Base-by-base conservation (phyloP, 2,113 vertebrate genomes). In the Cephalopholis sonnerati region DNA sequence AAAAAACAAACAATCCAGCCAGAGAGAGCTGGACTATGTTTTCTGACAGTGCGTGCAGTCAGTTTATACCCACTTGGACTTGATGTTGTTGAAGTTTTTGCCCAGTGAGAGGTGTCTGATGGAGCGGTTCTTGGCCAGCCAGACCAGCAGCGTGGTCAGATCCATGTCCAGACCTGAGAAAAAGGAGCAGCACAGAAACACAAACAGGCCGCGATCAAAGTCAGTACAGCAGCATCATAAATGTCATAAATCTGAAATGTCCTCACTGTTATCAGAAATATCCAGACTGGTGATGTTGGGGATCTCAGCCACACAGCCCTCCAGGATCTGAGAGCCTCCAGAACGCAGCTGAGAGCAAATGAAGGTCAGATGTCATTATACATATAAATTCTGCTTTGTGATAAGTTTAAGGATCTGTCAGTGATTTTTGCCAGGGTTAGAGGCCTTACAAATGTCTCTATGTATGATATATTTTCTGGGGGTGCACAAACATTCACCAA, bases 41-140 rank as follows among this genome's bases (percentile, higher is more conserved):
- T 36, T 36, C 7, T 36, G 32, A 36, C 32, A 36, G 32, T 36
- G 32, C 7, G 32, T 36, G 7, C 32, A 36, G 32, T 36, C 27
- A 7, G 11, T 50, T 3, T 2, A 18, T 39, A 80, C 92, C 15
- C 95, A 99, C 98, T 99, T 99, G 94, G 98, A 96, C 93, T 99
- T 99, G 96, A 99, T 99, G 95, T 98, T 99, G 95, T 96, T 99
- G 95, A 99, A 99, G 93, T 99, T 99, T 89, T 97, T 99, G 77
- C 98, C 98, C 92, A 99, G 94, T 0, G 97, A 97, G 82, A 99
- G 96, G 82, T 99, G 97, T 79, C 96, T 95, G 91, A 99, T 97
- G 64, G 98, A 99, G 85, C 97, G 96, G 93, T 99, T 99, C 94
- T 97, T 99, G 84, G 97, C 96, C 89, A 99, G 95, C 98, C 98